Conservation (phyloP, 1,140 invertebrate genomes). For the Trachymyrmex septentrionalis region DNA sequence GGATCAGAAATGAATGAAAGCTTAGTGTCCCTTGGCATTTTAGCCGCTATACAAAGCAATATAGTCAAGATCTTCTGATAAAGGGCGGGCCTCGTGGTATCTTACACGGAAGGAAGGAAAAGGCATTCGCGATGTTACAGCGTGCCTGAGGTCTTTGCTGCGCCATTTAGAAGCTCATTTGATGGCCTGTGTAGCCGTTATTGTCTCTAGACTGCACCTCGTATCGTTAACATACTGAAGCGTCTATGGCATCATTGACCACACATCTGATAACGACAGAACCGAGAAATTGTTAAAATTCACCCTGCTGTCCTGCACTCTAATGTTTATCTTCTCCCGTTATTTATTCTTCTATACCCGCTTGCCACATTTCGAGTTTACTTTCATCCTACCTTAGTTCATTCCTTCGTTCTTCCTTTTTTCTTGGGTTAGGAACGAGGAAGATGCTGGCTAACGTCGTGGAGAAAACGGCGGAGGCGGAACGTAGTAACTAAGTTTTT, state of each 20-base stretch:
- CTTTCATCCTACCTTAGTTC: conserved; percentile 7
- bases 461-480: conserved; percentile 65
- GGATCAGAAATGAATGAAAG: conserved; percentile 63
- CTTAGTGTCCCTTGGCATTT: conserved; percentile 72
- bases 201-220: conserved; percentile 81
- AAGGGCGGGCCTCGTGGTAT: conserved; percentile 55
- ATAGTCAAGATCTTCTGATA: conserved; percentile 57
- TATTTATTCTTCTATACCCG: conserved; percentile 63
- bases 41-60: conserved; percentile 80
- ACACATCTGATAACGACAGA: conserved; percentile 83
- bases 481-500: conserved; percentile 85
- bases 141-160: conserved; percentile 77
- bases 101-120: conserved; percentile 67
- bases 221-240: conserved; percentile 65
- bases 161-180: conserved; percentile 84
- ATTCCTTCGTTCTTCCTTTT: conserved; percentile 37
- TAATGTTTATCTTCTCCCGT: conserved; percentile 25
- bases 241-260: conserved; percentile 79
- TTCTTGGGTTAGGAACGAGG: conserved; percentile 34
- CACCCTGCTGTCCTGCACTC: conserved; percentile 42
- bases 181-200: conserved; percentile 84
- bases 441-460: conserved; percentile 22
- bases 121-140: conserved; percentile 72
- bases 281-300: conserved; percentile 83
- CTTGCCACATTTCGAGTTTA: conserved; percentile 33